Conservation (phyloP, 2,888 invertebrate genomes). For the Amphipyra berbera region DNA sequence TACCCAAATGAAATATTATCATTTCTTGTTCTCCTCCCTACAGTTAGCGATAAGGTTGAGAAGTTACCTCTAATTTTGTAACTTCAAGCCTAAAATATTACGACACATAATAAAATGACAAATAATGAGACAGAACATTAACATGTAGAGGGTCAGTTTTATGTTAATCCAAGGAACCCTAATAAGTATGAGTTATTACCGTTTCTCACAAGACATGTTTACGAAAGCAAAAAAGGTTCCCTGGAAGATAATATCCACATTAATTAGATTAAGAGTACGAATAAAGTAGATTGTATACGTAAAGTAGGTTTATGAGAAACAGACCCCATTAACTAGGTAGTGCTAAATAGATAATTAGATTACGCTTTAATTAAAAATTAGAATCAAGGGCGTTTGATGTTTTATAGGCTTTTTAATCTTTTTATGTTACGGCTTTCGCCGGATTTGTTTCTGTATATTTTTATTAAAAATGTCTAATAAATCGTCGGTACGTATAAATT, state of each 20-base stretch:
- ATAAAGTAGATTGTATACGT: conserved; percentile 43
- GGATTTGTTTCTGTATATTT: conserved; percentile 14
- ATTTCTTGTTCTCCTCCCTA: too few species aligned
- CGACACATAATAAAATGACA: conserved; percentile 9
- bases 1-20: too few species aligned
- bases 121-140: conserved; percentile 32
- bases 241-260: conserved; percentile 65
- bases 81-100: neutral
- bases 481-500: too few species aligned
- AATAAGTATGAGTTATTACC: conserved; percentile 62
- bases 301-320: conserved; percentile 43
- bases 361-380: conserved; percentile 45
- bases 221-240: conserved; percentile 60
- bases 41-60: neutral
- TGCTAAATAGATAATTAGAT: conserved; percentile 45
- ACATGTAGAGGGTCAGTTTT: conserved; percentile 22
- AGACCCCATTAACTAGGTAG: conserved; percentile 34
- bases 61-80: neutral
- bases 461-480: too few species aligned
- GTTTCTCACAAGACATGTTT: conserved; percentile 58
- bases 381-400: conserved; percentile 27
- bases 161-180: conserved; percentile 39
- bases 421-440: conserved; percentile 9
- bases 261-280: conserved; percentile 63
- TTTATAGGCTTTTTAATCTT: conserved; percentile 24